These are phyloP conservation scores for Aegithalos caudatus DNA, from an alignment of 2,113 vertebrate genomes.

Conservation along the genomic window DNA sequence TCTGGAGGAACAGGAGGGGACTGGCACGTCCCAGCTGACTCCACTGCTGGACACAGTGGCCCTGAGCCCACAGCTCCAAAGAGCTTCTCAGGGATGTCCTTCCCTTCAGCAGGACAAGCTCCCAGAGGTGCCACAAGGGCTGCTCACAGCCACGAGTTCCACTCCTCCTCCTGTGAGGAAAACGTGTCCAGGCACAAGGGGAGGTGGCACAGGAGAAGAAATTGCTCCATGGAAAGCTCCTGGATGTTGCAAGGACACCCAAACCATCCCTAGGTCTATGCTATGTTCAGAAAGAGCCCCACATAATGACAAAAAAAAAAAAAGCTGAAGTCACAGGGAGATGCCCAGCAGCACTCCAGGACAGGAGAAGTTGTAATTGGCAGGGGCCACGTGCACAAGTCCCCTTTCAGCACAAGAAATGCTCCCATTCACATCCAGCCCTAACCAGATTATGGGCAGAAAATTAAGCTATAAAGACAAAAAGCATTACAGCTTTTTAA, in stretches of 20 bases:
- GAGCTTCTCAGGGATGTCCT: neutral
- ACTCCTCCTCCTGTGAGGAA: accelerated
- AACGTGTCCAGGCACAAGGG: accelerated
- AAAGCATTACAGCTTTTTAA: slow-evolving; percentile 25
- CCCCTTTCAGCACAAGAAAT: neutral
- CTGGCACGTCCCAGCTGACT: neutral
- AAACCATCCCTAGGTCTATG: neutral
- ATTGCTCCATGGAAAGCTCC: neutral
- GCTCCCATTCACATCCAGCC: neutral
- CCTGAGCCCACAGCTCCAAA: neutral
- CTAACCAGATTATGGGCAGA: slow-evolving; percentile 15
- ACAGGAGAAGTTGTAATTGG: neutral
- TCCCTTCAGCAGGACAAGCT: neutral
- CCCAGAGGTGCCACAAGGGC: neutral
- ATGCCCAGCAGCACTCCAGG: neutral
- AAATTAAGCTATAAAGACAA: slow-evolving; percentile 45
- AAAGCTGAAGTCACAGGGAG: neutral
- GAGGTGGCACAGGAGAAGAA: neutral
- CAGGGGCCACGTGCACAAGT: neutral
- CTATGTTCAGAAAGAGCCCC: accelerated
- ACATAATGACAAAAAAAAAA: neutral
- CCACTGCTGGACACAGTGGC: neutral
- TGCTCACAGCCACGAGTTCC: neutral
- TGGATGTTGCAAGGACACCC: neutral
- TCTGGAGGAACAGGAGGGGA: neutral